phyloP scores from a whole-genome alignment of 1,140 invertebrate genomes.

The Drosophila santomea region DNA sequence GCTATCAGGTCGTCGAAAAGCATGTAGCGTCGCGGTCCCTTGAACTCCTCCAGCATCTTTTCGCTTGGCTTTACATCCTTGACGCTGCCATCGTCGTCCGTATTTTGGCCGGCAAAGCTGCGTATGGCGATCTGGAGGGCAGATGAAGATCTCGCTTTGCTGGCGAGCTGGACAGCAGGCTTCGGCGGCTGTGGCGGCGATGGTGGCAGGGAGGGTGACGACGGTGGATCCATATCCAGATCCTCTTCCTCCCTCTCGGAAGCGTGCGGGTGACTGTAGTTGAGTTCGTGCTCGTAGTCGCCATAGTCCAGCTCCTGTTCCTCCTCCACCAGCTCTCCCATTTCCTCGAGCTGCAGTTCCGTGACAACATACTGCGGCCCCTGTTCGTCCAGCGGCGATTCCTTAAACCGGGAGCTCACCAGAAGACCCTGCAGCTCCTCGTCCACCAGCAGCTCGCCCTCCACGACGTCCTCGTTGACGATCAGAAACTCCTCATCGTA shows the following conservation, averaged over 20 bases:
- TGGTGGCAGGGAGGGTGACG: conserved; percentile 2
- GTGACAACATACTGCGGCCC: conserved; percentile 29
- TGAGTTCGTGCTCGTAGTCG: conserved; percentile 27
- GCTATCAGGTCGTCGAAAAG: conserved; percentile 78
- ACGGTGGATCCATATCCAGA: conserved; percentile 4
- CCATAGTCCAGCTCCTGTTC: conserved; percentile 25
- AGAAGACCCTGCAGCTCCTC: conserved; percentile 49
- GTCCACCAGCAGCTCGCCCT: conserved; percentile 43
- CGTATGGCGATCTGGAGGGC: conserved; percentile 19
- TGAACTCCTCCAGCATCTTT: conserved; percentile 65
- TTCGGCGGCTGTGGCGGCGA: background rate
- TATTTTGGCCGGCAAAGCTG: background rate
- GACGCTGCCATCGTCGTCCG: conserved; percentile 29
- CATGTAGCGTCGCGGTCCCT: conserved; percentile 68
- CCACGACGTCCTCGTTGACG: conserved; percentile 57
- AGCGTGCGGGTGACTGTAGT: conserved; percentile 5
- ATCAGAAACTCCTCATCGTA: conserved; percentile 60
- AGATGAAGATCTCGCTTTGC: background rate
- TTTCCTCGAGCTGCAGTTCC: conserved; percentile 30
- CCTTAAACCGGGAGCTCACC: conserved; percentile 22
- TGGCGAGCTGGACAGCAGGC: background rate
- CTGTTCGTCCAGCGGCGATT: conserved; percentile 3
- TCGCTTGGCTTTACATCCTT: conserved; percentile 53
- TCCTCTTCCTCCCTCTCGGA: conserved; percentile 14
- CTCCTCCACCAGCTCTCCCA: conserved; percentile 61